Evolutionary conservation across 2,888 invertebrate genomes (phyloP).

Genomic region (Dendrolimus houi): DNA sequence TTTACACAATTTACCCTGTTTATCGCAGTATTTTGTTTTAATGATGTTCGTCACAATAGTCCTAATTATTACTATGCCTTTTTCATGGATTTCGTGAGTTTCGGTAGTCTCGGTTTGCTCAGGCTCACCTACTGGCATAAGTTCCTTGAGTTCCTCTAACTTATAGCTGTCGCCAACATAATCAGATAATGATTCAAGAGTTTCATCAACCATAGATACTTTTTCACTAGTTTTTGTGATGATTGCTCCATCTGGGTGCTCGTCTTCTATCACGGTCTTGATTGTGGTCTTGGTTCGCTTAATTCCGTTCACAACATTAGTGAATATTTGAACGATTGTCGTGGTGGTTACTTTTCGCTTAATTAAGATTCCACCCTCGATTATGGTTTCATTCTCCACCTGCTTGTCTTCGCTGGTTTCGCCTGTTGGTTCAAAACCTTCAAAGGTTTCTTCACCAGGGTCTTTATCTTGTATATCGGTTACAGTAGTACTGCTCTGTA

Average conservation of each 20-base stretch:
- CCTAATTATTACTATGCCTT: slow-evolving; percentile 19
- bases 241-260: slow-evolving; percentile 53
- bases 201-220: slow-evolving; percentile 41
- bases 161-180: slow-evolving; percentile 6
- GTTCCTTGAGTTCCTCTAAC: slow-evolving; percentile 13
- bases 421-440: slow-evolving; percentile 32
- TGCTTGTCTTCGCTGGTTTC: slow-evolving; percentile 33
- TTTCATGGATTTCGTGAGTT: slow-evolving; percentile 28
- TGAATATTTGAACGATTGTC: slow-evolving; percentile 37
- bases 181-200: slow-evolving; percentile 12
- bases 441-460: slow-evolving; percentile 20
- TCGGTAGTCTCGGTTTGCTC: slow-evolving; percentile 24
- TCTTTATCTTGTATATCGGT: slow-evolving; percentile 13
- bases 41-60: slow-evolving; percentile 21
- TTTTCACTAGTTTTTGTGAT: slow-evolving; percentile 53
- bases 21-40: slow-evolving; percentile 27
- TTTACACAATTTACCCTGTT: slow-evolving; percentile 20
- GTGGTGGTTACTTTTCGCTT: slow-evolving; percentile 43
- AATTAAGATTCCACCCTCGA: slow-evolving; percentile 37
- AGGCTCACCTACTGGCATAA: slow-evolving; percentile 23
- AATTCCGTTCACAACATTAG: slow-evolving; percentile 26
- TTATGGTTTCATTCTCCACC: slow-evolving; percentile 28
- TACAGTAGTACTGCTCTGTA: slow-evolving; percentile 22
- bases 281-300: slow-evolving; percentile 49
- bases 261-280: slow-evolving; percentile 49